phyloP scores from a whole-genome alignment of 1,140 invertebrate genomes.

The Apis dorsata region DNA sequence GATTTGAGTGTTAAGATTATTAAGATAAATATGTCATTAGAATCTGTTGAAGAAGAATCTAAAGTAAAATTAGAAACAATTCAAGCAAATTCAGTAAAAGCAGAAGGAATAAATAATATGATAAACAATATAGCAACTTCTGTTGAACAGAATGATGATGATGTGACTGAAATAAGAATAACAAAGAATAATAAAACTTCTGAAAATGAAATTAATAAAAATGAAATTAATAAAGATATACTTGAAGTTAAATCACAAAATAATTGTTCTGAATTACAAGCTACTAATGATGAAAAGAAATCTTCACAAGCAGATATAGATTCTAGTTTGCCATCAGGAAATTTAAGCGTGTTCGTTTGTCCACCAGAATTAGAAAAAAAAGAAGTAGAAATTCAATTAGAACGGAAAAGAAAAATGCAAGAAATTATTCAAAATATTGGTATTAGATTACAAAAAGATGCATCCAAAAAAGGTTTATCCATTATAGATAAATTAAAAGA shows the following conservation, averaged over 20 bases:
- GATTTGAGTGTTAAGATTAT: conserved; percentile 65
- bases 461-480: conserved; percentile 63
- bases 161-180: background rate
- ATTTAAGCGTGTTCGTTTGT: conserved; percentile 77
- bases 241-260: background rate
- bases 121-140: background rate
- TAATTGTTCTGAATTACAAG: background rate
- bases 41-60: background rate
- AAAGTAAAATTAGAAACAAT: background rate
- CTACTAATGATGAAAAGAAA: background rate
- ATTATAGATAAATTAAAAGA: conserved; percentile 76
- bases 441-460: conserved; percentile 67
- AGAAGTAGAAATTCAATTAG: conserved; percentile 75
- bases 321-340: conserved; percentile 50
- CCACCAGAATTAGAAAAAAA: conserved; percentile 76
- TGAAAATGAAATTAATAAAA: background rate
- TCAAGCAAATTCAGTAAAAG: background rate
- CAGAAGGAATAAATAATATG: no score
- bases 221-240: no score
- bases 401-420: conserved; percentile 76
- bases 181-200: background rate
- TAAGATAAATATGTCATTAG: conserved; percentile 80
- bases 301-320: background rate
- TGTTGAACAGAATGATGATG: background rate
- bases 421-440: conserved; percentile 75